Evolutionary conservation across 1,140 invertebrate species (phyloP), one percentile per base, ranked within the genome.

Genomic region (Drosophila rufa): DNA sequence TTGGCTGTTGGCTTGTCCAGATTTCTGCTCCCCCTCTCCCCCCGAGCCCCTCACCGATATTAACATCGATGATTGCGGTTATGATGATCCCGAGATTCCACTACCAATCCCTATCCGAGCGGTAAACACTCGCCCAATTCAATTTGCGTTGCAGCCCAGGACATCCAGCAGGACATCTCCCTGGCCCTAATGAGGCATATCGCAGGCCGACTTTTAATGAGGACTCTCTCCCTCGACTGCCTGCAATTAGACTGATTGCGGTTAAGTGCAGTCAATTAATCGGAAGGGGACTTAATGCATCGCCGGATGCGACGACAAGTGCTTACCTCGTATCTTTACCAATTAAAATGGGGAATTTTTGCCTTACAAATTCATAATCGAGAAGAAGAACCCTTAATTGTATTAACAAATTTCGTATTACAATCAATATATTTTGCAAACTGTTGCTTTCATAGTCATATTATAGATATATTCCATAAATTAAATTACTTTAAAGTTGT

Each of bases 171-270:
- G 17, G 33, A 55, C 51, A 15, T 30, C 25, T 33, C 36, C 2
- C 12, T 14, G 15, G 8, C n/a, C n/a, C 53, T 67, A 75, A 76
- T 67, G 60, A 59, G 74, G 65, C 65, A 62, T 79, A 77, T 77
- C 75, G 48, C 33, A 43, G 59, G 36, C 47, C 36, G 36, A 40
- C 42, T 78, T 59, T 51, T 83, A 78, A 89, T 80, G 84, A 90
- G 77, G 67, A 82, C 59, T 81, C 36, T n/a, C 33, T 25, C 8
- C 70, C 64, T 76, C 58, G 38, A 36, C 55, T 78, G 84, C 55
- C 65, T 68, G 68, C 84, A 78, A 83, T 87, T 77, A 76, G 65
- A 62, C 42, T 46, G 36, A 50, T 50, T 75, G 73, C 62, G 64
- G 64, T 40, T 68, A 38, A 70, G 64, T 51, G 30, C 40, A 46